Conservation (phyloP, 2,888 invertebrate species). For the Apamea crenata region DNA sequence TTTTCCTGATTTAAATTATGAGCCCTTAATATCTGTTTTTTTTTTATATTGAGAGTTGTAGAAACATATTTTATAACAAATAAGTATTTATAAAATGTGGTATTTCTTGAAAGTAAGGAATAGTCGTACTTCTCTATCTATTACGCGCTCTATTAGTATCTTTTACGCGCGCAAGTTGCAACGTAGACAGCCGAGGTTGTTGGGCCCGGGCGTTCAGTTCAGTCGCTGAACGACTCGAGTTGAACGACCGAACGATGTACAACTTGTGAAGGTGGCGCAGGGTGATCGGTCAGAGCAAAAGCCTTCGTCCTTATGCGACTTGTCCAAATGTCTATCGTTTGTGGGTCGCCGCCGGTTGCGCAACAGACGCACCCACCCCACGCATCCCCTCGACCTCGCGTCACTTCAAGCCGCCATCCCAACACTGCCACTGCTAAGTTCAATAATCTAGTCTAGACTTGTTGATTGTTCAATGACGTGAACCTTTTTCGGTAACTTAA, state of each 20-base stretch:
- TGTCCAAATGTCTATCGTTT: slow-evolving; percentile 77
- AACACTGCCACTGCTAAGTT: slow-evolving; percentile 66
- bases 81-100: neutral
- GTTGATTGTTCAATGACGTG: slow-evolving; percentile 74
- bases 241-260: slow-evolving; percentile 76
- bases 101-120: neutral
- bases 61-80: neutral
- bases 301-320: slow-evolving; percentile 82
- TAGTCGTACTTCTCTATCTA: too few species aligned
- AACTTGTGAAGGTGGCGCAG: slow-evolving; percentile 80
- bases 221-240: slow-evolving; percentile 67
- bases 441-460: slow-evolving; percentile 83
- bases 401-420: slow-evolving; percentile 70
- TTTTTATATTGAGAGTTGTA: neutral
- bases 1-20: neutral
- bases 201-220: slow-evolving; percentile 69
- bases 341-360: slow-evolving; percentile 80
- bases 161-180: slow-evolving; percentile 16
- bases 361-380: slow-evolving; percentile 72
- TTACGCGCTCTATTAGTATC: too few species aligned
- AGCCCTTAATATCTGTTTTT: neutral
- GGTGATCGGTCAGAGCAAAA: slow-evolving; percentile 82
- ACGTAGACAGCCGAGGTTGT: slow-evolving; percentile 66
- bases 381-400: slow-evolving; percentile 68
- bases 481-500: slow-evolving; percentile 51